phyloP scores from a whole-genome alignment of 92 coral and sea anemone genomes.

The Palythoa caribaeorum region DNA sequence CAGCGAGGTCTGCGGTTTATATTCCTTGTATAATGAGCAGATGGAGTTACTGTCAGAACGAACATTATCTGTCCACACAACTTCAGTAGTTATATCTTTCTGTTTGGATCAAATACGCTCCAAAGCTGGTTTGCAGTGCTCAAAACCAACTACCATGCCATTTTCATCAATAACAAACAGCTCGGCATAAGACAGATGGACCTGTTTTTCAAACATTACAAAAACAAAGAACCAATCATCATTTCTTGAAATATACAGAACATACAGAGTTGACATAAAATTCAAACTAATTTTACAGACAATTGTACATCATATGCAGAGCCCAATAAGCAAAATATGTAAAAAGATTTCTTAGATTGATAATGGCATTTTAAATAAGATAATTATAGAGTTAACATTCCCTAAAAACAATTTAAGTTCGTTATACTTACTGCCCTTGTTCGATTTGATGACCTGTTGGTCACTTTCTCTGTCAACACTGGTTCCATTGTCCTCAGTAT shows the following conservation, averaged over 20 bases:
- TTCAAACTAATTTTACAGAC: too few species aligned
- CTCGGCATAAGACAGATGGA: constrained; percentile 3
- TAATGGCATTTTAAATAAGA: not conserved
- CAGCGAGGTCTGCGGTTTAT: not conserved
- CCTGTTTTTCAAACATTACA: too few species aligned
- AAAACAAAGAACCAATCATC: too few species aligned
- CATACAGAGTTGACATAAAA: too few species aligned
- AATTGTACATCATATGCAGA: not conserved
- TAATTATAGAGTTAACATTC: not conserved
- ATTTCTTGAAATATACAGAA: too few species aligned
- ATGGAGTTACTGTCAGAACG: not conserved
- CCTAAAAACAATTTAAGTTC: too few species aligned
- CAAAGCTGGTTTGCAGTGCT: constrained; percentile 14
- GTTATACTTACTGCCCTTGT: constrained; percentile 21
- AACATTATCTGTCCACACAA: constrained; percentile 28
- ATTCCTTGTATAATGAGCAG: not conserved
- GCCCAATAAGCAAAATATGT: not conserved
- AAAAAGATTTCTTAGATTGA: not conserved
- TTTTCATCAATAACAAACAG: not conserved
- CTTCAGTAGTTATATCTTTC: not conserved
- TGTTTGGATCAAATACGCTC: constrained; percentile 9
- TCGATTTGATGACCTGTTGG: not conserved
- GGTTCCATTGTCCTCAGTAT: too few species aligned
- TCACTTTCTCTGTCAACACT: too few species aligned
- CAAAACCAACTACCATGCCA: constrained; percentile 23